A percentile compares a stretch with the other conserved stretches of the same genome.
Conservation (phyloP, 2,797 vertebrate genomes). For the Hapalemur alaotrensis region DNA sequence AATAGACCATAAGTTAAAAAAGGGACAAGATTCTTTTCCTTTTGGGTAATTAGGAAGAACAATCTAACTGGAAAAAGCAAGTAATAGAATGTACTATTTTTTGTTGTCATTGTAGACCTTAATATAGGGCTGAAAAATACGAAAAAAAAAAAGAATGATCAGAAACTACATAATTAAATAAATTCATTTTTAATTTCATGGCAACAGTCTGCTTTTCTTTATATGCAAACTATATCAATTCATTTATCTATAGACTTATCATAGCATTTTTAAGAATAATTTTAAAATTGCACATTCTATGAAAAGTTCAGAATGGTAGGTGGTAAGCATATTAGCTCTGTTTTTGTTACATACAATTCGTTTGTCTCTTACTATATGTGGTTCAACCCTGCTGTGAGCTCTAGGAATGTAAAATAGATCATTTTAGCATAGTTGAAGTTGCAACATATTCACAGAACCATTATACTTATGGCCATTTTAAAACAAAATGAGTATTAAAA, state of each 20-base stretch:
- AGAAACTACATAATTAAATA: background rate
- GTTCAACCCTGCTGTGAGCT: background rate
- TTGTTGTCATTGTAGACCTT: background rate
- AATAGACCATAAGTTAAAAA: background rate
- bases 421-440: background rate
- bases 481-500: constrained; percentile 18
- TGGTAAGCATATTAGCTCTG: background rate
- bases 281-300: background rate
- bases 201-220: background rate
- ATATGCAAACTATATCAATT: background rate
- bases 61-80: background rate
- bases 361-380: background rate
- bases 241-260: background rate
- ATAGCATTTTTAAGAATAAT: background rate
- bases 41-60: background rate
- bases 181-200: background rate
- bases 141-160: background rate
- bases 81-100: background rate
- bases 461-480: background rate
- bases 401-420: background rate
- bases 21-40: background rate
- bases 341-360: background rate
- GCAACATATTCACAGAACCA: background rate
- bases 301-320: background rate
- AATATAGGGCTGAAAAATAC: no score